Base-by-base conservation (phyloP, 1,140 invertebrate genomes). In the Tetramorium alpestre region DNA sequence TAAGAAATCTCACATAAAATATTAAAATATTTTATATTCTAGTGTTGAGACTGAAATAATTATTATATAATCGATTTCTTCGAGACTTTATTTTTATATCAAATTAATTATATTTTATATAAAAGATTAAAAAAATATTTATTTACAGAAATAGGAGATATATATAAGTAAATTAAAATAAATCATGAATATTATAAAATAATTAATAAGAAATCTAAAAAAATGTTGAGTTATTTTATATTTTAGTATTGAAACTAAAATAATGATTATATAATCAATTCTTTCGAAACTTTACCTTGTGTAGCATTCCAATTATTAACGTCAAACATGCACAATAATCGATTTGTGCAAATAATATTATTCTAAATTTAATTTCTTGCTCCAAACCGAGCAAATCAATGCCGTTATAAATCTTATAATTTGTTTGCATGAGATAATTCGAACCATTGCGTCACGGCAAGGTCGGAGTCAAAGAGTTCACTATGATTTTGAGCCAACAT, bases 401-500 rank as follows among this genome's bases (percentile, higher is more conserved):
- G 44, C 49, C 47, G 10, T 76, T 73, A 82, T 69, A 89, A 90
- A 89, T 90, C 85, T 77, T 67, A 82, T 87, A 65, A 89, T 87
- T 78, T 84, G 77, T 87, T 78, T 84, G 77, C 73, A 80, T 84
- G 85, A n/a, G 69, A 58, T 78, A 90, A 90, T 89, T 80, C 56
- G 58, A 75, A 87, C 72, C 41, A 58, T 89, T 51, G 54, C 88
- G 72, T 54, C 76, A 64, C 13, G 47, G 44, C 33, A 49, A 60
- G 51, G 25, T 69, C 56, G 8, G 56, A 75, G 85, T 90, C 88
- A 70, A 47, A 75, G 51, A 56, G 51, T 54, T 87, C 47, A 8
- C 13, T 75, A 73, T 76, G 73, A 89, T 90, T 89, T 47, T 77
- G 33, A 33, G 76, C 28, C 69, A 89, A 18, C 38, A 41, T 85